Conservation (phyloP, 2,797 vertebrate genomes). For the Helostoma temminkii region DNA sequence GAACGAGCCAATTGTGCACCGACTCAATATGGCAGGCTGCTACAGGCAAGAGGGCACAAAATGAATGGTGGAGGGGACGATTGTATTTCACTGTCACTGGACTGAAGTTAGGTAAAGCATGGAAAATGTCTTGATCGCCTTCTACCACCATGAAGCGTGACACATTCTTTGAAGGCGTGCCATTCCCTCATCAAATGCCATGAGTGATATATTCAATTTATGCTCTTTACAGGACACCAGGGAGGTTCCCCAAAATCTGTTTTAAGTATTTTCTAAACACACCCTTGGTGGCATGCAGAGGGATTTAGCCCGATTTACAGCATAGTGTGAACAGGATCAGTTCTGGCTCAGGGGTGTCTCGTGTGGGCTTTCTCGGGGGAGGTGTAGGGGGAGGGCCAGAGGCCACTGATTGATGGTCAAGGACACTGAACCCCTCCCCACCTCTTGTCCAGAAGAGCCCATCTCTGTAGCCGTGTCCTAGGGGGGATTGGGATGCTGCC, state of each 20-base stretch:
- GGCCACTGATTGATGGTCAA: constrained; percentile 86
- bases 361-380: constrained; percentile 61
- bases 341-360: constrained; percentile 76
- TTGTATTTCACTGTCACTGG: constrained; percentile 63
- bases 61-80: constrained; percentile 49
- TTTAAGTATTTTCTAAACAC: constrained; percentile 48
- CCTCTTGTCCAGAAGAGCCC: constrained; percentile 60
- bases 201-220: constrained; percentile 35
- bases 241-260: background rate
- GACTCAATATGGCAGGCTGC: constrained; percentile 63
- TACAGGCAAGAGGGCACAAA: constrained; percentile 56
- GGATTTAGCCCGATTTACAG: constrained; percentile 75
- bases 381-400: constrained; percentile 67
- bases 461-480: constrained; percentile 64
- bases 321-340: constrained; percentile 68
- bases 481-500: constrained; percentile 69
- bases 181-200: constrained; percentile 38
- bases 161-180: constrained; percentile 33
- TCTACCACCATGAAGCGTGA: constrained; percentile 29
- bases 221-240: constrained; percentile 10
- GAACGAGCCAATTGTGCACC: constrained; percentile 62
- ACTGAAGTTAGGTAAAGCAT: constrained; percentile 57
- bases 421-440: constrained; percentile 80
- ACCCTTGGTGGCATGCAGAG: constrained; percentile 57
- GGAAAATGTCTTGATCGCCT: constrained; percentile 65